Evolutionary conservation across 2,113 vertebrate species (phyloP).

Genomic region (Seriola quinqueradiata): DNA sequence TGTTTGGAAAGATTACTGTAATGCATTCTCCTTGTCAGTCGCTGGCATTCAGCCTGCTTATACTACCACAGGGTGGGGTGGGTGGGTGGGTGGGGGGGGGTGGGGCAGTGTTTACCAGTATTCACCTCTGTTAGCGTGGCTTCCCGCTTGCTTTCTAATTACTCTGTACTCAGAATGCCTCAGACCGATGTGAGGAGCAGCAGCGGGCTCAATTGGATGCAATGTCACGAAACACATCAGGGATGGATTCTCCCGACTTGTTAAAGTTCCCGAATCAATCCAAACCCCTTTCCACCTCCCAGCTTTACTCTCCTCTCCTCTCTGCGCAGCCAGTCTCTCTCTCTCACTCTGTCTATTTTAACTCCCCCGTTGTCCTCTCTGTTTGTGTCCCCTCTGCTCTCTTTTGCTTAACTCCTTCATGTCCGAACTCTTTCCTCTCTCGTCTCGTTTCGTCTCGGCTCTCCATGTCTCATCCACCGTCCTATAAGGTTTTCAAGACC

Average conservation of each 20-base stretch:
- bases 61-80: not conserved
- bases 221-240: constrained; percentile 59
- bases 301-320: constrained; percentile 7
- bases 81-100: accelerated
- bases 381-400: not conserved
- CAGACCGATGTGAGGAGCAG: constrained; percentile 66
- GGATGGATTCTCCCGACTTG: constrained; percentile 38
- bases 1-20: constrained; percentile 22
- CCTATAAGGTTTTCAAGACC: not conserved
- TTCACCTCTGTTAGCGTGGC: constrained; percentile 53
- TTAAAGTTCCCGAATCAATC: constrained; percentile 46
- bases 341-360: not conserved
- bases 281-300: not conserved
- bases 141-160: constrained; percentile 42
- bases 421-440: not conserved
- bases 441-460: not conserved
- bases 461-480: not conserved
- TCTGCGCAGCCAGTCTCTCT: not conserved
- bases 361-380: not conserved
- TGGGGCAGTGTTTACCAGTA: constrained; percentile 54
- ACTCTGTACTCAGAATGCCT: constrained; percentile 17
- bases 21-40: constrained; percentile 7
- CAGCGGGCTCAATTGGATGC: constrained; percentile 52
- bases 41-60: constrained; percentile 27
- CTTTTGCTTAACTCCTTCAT: not conserved